These are phyloP conservation scores for Apocrypta bakeri DNA, from an alignment of 1,140 invertebrate genomes.

Conservation along the genomic window DNA sequence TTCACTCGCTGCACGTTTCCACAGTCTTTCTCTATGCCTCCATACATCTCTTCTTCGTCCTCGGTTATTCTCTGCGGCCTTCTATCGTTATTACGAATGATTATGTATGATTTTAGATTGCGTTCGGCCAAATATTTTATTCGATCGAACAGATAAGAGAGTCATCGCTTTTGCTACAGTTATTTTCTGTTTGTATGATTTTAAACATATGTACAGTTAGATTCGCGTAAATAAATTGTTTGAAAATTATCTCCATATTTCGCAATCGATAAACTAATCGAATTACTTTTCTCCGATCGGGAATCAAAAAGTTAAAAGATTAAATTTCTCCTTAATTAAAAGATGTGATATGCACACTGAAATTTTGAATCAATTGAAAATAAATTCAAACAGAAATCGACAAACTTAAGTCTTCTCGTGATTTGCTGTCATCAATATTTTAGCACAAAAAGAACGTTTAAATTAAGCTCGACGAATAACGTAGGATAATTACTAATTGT, in stretches of 20 bases:
- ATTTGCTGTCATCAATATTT: conserved; percentile 22
- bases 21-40: background rate
- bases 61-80: background rate
- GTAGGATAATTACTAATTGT: conserved; percentile 17
- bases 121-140: too few relatives aligned
- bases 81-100: background rate
- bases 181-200: too few relatives aligned
- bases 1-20: conserved; percentile 13
- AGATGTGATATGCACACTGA: background rate
- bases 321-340: conserved; percentile 32
- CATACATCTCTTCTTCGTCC: background rate
- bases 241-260: conserved; percentile 35
- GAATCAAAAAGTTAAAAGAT: conserved; percentile 31
- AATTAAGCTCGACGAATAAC: conserved; percentile 4
- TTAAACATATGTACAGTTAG: too few relatives aligned
- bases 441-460: background rate
- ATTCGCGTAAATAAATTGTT: background rate
- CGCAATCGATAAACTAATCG: conserved; percentile 13
- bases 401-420: conserved; percentile 3
- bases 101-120: conserved; percentile 6
- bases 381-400: conserved; percentile 3
- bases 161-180: too few relatives aligned
- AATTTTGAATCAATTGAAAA: conserved; percentile 30
- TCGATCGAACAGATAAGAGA: too few relatives aligned
- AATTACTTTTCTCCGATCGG: background rate